phyloP scores from a whole-genome alignment of 2,888 invertebrate species.

The Ophraella communa region DNA sequence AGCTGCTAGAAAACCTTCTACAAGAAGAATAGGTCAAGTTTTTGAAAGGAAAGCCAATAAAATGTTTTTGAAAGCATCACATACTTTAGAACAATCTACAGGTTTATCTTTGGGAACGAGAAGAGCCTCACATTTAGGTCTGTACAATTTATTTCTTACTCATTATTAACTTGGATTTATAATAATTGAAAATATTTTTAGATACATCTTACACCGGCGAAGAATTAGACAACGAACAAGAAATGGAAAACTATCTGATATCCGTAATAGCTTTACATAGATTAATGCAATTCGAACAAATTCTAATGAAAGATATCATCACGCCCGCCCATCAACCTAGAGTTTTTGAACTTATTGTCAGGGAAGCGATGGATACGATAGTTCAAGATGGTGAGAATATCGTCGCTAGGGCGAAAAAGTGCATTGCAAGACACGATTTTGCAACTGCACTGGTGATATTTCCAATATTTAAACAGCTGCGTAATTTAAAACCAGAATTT shows the following conservation, averaged over 20 bases:
- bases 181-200: slow-evolving; percentile 30
- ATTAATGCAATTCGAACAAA: slow-evolving; percentile 86
- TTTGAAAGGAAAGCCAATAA: slow-evolving; percentile 83
- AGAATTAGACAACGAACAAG: slow-evolving; percentile 75
- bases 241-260: slow-evolving; percentile 83
- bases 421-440: slow-evolving; percentile 79
- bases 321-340: slow-evolving; percentile 80
- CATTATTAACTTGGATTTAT: neutral
- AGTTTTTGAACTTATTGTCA: slow-evolving; percentile 83
- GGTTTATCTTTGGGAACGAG: slow-evolving; percentile 77
- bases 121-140: slow-evolving; percentile 62
- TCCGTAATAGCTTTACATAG: slow-evolving; percentile 83
- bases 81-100: slow-evolving; percentile 81
- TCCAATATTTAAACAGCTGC: slow-evolving; percentile 80
- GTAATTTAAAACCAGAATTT: slow-evolving; percentile 79
- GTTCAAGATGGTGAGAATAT: slow-evolving; percentile 88
- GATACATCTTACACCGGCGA: slow-evolving; percentile 61
- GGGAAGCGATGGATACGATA: slow-evolving; percentile 83
- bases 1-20: slow-evolving; percentile 78
- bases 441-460: slow-evolving; percentile 81
- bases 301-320: slow-evolving; percentile 83
- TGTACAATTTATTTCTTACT: neutral
- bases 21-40: slow-evolving; percentile 82
- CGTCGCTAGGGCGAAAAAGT: slow-evolving; percentile 75
- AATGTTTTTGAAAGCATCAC: slow-evolving; percentile 82